Evolutionary conservation across 2,797 vertebrate species (phyloP).

Genomic region (Enteromius viviparus): DNA sequence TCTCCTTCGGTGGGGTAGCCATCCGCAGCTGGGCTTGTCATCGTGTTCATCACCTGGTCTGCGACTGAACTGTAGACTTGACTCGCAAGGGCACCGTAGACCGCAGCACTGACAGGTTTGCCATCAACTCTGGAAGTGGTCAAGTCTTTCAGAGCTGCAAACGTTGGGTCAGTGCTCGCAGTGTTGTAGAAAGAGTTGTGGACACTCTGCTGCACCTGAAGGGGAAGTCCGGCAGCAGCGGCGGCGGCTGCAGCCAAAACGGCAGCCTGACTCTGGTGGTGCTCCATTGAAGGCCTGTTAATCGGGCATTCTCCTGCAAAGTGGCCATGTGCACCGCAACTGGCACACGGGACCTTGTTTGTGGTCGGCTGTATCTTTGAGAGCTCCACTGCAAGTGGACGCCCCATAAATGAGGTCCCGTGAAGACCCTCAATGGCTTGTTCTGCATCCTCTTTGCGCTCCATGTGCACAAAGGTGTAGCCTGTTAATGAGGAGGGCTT

Average conservation of each 20-base stretch:
- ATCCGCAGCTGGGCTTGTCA: conserved; percentile 38
- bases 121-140: conserved; percentile 77
- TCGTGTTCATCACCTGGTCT: conserved; percentile 73
- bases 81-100: conserved; percentile 81
- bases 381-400: conserved; percentile 92
- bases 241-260: conserved; percentile 80
- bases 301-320: conserved; percentile 67
- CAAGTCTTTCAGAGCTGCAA: conserved; percentile 80
- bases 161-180: conserved; percentile 79
- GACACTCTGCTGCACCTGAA: conserved; percentile 83
- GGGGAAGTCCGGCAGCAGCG: conserved; percentile 79
- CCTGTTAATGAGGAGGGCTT: conserved; percentile 87
- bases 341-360: conserved; percentile 64
- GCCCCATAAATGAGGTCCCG: conserved; percentile 93
- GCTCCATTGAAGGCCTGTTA: conserved; percentile 73
- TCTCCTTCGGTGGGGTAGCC: conserved; percentile 54
- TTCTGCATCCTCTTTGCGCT: conserved; percentile 92
- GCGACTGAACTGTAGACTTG: conserved; percentile 80
- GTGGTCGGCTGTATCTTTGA: conserved; percentile 83
- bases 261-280: conserved; percentile 83
- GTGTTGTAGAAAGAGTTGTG: conserved; percentile 84
- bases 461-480: conserved; percentile 98
- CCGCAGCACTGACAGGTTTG: conserved; percentile 67
- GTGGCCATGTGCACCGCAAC: conserved; percentile 66
- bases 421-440: conserved; percentile 92